Base-by-base conservation (phyloP, 2,797 vertebrate species). In the Champsocephalus esox region DNA sequence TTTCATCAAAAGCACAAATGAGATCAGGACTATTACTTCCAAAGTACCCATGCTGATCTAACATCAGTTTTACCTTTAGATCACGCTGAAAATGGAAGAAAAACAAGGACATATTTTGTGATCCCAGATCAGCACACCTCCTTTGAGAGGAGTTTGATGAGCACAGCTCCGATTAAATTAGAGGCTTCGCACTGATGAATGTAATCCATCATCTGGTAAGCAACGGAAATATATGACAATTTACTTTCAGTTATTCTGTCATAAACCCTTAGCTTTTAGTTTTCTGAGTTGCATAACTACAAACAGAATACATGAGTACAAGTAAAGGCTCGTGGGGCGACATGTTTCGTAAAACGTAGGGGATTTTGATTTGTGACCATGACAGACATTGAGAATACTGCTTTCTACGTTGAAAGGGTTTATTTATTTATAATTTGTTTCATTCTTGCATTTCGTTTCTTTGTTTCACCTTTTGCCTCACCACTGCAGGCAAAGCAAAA, bases 401-500 rank as follows among this genome's bases (percentile, higher is more conserved):
- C 80, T 80, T 80, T 70, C 78, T 24, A 46, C 6, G 64, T 78
- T 82, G 75, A 86, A 88, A 85, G 80, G 13, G 28, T 9, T 49
- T 66, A 68, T 79, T 66, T 84, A 75, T 88, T 38, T 57, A 4
- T 28, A 28, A 28, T 57, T 4, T 16, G 76, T 73, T 64, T 68
- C 28, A 87, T 83, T 76, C 84, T 80, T 74, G 59, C 63, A 77
- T 88, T 75, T 81, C 77, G 65, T 85, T 87, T 80, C 85, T 88
- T 83, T 41, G 72, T 85, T 80, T 91, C 91, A 93, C 92, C 92
- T 95, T 93, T 94, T 90, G 88, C 88, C 92, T 93, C 82, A 79
- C 73, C 81, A 92, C 92, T 89, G 85, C 89, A 92, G 91, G 92
- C 93, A 92, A 94, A 94, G 92, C 83, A 92, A 92, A 92, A 93